Evolutionary conservation across 2,113 vertebrate species (phyloP), one percentile per base, ranked within the genome.

Genomic region (Onychostruthus taczanowskii): DNA sequence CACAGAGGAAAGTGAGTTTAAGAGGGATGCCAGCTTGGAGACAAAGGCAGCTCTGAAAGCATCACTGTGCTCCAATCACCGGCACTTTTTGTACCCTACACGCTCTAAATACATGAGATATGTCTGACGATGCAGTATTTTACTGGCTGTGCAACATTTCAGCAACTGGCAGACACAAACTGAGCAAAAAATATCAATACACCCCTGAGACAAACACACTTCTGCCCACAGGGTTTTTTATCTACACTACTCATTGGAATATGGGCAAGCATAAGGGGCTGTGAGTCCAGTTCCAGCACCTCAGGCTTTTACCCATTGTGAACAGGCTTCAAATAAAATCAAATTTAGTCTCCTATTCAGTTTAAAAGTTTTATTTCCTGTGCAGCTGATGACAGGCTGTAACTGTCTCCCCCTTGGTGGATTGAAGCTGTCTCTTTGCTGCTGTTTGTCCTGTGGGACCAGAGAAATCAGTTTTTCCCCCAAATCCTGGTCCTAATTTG

Each of bases 211-310:
- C 13, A 74, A 87, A 9, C 17, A 41, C 17, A 30, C 5, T 17
- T 89, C 26, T 75, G n/a, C 5, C 10, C 24, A 26, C 37, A 89
- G 24, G 7, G 3, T 0, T 37, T 80, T 75, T 76, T 27, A 24
- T 47, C 0, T 0, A 7, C 35, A 16, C 37, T n/a, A 31, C 8
- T 12, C 6, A 7, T 33, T 41, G 53, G 47, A 78, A 67, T n/a
- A 37, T 11, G 20, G 5, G 22, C 5, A 75, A 35, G 39, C 12
- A 35, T 28, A 43, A 70, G 18, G 16, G 11, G 1, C 20, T 64
- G 22, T n/a, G 55, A 53, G 20, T 31, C 26, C 37, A 53, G 13
- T 11, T 37, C 4, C 56, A 24, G 18, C 12, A 24, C 15, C 43
- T 70, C 19, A 47, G 35, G 27, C 8, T 70, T 74, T 41, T 70